phyloP scores from a whole-genome alignment of 2,888 invertebrate genomes.

The Volucella inflata region DNA sequence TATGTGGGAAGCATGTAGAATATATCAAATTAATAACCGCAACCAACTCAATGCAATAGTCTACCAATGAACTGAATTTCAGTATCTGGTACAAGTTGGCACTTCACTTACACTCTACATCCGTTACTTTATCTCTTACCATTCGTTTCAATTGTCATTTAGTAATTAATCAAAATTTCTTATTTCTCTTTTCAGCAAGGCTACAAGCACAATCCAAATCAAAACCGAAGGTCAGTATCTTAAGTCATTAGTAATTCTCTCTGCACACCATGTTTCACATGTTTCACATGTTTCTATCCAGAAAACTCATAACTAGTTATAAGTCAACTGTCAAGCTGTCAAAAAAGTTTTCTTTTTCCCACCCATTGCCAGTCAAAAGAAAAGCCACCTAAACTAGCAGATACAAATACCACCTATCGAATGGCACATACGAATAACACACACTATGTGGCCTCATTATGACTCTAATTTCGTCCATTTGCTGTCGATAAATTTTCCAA shows the following conservation, averaged over 20 bases:
- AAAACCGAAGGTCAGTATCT: conserved; percentile 38
- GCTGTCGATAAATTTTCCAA: conserved; percentile 49
- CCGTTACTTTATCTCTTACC: neutral
- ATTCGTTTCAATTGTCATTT: conserved; percentile 10
- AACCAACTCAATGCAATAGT: conserved; percentile 3
- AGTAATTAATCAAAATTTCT: conserved; percentile 34
- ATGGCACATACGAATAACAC: neutral
- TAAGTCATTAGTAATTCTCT: neutral
- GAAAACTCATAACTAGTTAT: neutral
- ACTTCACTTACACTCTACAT: conserved; percentile 1
- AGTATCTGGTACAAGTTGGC: conserved; percentile 12
- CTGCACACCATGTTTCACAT: neutral
- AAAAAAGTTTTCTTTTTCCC: conserved; percentile 2
- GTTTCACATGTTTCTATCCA: conserved; percentile 1
- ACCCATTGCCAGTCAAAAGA: neutral
- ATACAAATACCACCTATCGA: no score
- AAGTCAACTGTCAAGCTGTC: conserved; percentile 15
- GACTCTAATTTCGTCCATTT: conserved; percentile 31
- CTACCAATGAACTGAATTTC: neutral
- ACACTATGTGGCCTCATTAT: conserved; percentile 60
- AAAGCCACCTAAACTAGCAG: no score
- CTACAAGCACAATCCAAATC: conserved; percentile 3
- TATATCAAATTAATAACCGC: neutral
- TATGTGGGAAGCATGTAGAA: neutral
- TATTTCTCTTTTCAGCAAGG: conserved; percentile 41